These are phyloP conservation scores for Oreocharis arfaki DNA, from an alignment of 2,113 vertebrate species.

Conservation along the genomic window DNA sequence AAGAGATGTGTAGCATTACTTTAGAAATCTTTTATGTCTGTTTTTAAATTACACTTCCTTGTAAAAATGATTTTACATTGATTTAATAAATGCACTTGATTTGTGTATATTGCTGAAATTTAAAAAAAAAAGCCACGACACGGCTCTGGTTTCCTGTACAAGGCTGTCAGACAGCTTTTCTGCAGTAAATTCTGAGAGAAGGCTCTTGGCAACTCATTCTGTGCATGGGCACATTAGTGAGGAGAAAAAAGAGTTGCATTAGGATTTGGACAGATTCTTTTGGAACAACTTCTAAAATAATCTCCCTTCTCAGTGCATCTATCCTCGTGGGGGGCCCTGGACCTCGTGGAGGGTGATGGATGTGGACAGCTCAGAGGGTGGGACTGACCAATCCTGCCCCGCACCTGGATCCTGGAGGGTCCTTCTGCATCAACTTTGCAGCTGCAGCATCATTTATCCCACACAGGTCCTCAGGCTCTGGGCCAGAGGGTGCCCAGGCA, in stretches of 20 bases:
- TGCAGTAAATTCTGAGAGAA: constrained; percentile 47
- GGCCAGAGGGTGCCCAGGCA: background rate
- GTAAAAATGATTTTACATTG: constrained; percentile 66
- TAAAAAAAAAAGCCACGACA: constrained; percentile 26
- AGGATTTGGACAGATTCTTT: constrained; percentile 25
- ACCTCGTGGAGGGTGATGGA: constrained; percentile 31
- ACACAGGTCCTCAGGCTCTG: fast-evolving
- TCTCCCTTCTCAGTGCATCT: background rate
- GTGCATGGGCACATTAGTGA: fast-evolving
- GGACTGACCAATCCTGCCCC: background rate
- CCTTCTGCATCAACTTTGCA: background rate
- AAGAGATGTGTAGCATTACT: constrained; percentile 60
- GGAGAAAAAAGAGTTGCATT: background rate
- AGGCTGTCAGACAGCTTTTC: constrained; percentile 51
- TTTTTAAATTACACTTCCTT: constrained; percentile 62
- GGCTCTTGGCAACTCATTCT: constrained; percentile 5
- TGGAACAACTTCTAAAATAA: constrained; percentile 1
- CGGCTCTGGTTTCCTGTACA: constrained; percentile 58
- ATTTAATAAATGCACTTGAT: constrained; percentile 69
- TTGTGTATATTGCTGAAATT: constrained; percentile 65
- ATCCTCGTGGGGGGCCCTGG: constrained; percentile 6
- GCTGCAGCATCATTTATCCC: background rate
- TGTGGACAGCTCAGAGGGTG: constrained; percentile 18
- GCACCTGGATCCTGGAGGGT: background rate
- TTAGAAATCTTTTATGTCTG: constrained; percentile 57